Conservation (phyloP, 2,113 vertebrate species). For the Macquaria ambigua region DNA sequence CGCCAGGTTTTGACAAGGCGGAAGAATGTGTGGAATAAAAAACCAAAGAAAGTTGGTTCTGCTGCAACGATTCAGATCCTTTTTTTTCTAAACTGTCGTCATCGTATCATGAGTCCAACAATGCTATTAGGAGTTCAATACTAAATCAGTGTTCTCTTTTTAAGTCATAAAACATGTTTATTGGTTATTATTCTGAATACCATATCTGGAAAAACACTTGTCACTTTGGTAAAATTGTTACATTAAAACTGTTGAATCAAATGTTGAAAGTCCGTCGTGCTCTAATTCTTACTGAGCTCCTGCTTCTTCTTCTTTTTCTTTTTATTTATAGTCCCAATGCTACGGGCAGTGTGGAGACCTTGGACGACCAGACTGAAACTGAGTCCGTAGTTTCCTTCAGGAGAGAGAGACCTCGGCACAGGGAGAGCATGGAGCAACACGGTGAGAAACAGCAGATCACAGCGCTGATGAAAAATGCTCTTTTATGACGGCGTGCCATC, state of each 20-base stretch:
- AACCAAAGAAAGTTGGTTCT: no score
- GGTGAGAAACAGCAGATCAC: conserved; percentile 75
- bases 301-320: conserved; percentile 1
- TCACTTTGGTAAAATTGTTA: neutral
- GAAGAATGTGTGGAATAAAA: no score
- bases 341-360: conserved; percentile 90
- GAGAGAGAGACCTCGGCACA: conserved; percentile 88
- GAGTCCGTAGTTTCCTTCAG: conserved; percentile 91
- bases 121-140: neutral
- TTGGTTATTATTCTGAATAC: neutral
- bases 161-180: neutral
- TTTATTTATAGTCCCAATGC: conserved; percentile 86
- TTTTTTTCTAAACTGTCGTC: neutral
- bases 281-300: conserved; percentile 10
- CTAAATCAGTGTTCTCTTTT: neutral
- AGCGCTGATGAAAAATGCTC: neutral
- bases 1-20: neutral
- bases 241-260: neutral
- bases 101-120: neutral
- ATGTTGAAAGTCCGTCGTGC: neutral
- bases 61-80: neutral
- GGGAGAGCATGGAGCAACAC: conserved; percentile 88
- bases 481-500: conserved; percentile 18
- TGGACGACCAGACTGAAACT: conserved; percentile 91
- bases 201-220: neutral